These are phyloP conservation scores for Alligator sinensis DNA, from an alignment of 2,113 vertebrate species.

Conservation along the genomic window DNA sequence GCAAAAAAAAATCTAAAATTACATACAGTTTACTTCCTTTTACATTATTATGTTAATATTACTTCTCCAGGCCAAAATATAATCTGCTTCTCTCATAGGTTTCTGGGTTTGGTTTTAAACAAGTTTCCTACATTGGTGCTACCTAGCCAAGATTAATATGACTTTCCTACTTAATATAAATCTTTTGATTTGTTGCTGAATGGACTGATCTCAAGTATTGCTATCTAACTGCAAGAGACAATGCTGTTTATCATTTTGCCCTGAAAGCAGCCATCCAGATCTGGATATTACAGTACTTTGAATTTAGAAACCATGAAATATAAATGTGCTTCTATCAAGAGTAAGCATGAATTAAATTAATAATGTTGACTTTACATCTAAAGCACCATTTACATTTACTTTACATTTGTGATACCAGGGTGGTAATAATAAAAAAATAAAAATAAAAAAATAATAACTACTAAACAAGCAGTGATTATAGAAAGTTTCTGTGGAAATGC, in stretches of 20 bases:
- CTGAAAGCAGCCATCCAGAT: constrained; percentile 59
- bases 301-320: constrained; percentile 74
- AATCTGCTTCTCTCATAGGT: constrained; percentile 43
- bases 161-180: constrained; percentile 67
- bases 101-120: constrained; percentile 53
- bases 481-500: background rate
- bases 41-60: constrained; percentile 37
- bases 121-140: constrained; percentile 53
- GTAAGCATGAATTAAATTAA: constrained; percentile 61
- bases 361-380: constrained; percentile 43
- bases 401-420: constrained; percentile 7
- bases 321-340: constrained; percentile 63
- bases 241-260: constrained; percentile 67
- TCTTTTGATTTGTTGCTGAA: constrained; percentile 74
- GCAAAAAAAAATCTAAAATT: constrained; percentile 41
- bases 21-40: constrained; percentile 4
- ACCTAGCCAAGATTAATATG: constrained; percentile 64
- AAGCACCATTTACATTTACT: constrained; percentile 53
- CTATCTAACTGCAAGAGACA: constrained; percentile 68
- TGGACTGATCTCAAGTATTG: constrained; percentile 56
- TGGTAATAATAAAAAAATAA: constrained; percentile 27
- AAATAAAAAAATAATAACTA: constrained; percentile 2
- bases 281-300: constrained; percentile 57
- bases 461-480: background rate
- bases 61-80: background rate